Percentiles rank a stretch among this genome's conserved stretches.
These are phyloP conservation scores for Bathybates hornii DNA, from an alignment of 2,113 vertebrate genomes.

Conservation along the genomic window DNA sequence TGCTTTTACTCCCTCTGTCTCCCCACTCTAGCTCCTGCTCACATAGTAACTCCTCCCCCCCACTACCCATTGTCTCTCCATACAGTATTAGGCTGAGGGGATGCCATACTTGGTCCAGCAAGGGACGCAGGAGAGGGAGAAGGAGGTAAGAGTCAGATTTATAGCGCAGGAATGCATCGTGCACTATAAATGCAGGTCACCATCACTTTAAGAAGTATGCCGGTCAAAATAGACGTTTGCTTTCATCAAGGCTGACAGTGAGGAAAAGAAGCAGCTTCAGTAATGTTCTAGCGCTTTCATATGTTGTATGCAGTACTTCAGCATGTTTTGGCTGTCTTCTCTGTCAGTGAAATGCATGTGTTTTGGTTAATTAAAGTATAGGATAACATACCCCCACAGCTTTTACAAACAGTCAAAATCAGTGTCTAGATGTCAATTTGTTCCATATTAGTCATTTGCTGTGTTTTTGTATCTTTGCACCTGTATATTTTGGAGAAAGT, in stretches of 20 bases:
- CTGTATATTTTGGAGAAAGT: not conserved
- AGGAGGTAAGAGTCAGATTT: constrained; percentile 63
- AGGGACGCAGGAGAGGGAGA: constrained; percentile 46
- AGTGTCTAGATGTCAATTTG: not conserved
- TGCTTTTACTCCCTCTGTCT: constrained; percentile 44
- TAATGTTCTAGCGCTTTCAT: constrained; percentile 26
- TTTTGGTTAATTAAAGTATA: not conserved
- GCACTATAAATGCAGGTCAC: not conserved
- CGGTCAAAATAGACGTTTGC: not conserved
- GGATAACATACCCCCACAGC: not conserved
- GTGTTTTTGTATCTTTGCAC: not conserved
- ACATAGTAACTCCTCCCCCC: constrained; percentile 62
- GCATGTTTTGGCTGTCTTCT: constrained; percentile 1
- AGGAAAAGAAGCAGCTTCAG: not conserved
- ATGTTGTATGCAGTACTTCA: constrained; percentile 22
- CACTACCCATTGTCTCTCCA: constrained; percentile 66
- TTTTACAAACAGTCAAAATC: not conserved
- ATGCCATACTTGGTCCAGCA: constrained; percentile 59
- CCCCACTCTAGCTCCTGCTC: constrained; percentile 41
- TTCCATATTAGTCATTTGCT: not conserved
- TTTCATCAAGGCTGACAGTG: not conserved
- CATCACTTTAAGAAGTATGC: constrained; percentile 3
- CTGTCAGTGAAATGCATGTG: constrained; percentile 10
- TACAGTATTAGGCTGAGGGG: constrained; percentile 66
- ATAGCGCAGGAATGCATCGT: constrained; percentile 3